Conservation (phyloP, 2,113 vertebrate species). For the Sarotherodon lohbergeri region DNA sequence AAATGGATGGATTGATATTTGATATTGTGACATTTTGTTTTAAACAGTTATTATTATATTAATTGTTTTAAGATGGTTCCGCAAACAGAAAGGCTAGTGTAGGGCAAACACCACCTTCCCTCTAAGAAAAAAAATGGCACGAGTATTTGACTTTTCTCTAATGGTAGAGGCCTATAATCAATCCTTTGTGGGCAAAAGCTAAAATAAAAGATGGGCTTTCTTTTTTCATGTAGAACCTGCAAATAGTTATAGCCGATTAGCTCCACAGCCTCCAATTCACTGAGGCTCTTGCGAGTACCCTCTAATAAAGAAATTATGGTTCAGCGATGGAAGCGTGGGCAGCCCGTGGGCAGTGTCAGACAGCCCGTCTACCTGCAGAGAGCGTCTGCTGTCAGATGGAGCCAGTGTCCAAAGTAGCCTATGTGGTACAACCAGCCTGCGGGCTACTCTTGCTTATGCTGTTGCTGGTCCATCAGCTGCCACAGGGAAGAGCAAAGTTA, state of each 20-base stretch:
- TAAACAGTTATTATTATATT: neutral
- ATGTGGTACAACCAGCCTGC: neutral
- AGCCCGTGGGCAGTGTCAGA: neutral
- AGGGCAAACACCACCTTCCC: neutral
- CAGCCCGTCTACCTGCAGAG: neutral
- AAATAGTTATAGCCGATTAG: neutral
- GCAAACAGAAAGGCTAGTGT: neutral
- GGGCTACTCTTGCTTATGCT: neutral
- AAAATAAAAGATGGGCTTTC: neutral
- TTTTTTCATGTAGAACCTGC: neutral
- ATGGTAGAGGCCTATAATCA: neutral
- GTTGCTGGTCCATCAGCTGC: neutral
- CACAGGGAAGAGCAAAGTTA: neutral
- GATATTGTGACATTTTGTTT: neutral
- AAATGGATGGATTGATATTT: neutral
- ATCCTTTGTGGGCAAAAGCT: neutral
- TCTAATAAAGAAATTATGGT: neutral
- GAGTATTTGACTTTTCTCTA: neutral
- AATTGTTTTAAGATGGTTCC: neutral
- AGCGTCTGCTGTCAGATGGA: neutral
- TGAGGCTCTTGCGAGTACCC: neutral
- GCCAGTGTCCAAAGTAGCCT: neutral
- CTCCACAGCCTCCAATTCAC: neutral
- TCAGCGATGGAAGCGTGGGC: neutral
- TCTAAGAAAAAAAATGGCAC: neutral